These are phyloP conservation scores for Onychostoma macrolepis DNA, from an alignment of 2,113 vertebrate species.

Conservation along the genomic window DNA sequence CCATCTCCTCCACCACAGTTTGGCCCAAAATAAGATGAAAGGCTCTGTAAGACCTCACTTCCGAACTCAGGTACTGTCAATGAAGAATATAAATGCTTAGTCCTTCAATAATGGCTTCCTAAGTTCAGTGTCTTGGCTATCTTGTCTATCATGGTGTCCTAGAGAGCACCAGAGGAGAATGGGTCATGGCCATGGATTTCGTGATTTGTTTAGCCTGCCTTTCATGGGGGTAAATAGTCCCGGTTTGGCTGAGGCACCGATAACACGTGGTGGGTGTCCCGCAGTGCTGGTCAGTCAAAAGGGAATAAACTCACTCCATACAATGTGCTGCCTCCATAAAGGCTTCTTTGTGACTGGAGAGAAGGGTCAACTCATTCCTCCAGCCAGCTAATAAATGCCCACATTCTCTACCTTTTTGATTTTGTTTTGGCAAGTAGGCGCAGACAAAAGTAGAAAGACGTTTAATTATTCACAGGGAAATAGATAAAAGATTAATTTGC, in stretches of 20 bases:
- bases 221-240: slow-evolving; percentile 69
- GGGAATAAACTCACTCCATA: slow-evolving; percentile 71
- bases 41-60: slow-evolving; percentile 33
- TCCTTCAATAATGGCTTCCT: not conserved
- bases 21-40: slow-evolving; percentile 74
- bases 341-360: slow-evolving; percentile 74
- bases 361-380: slow-evolving; percentile 77
- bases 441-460: slow-evolving; percentile 76
- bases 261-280: slow-evolving; percentile 72
- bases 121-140: slow-evolving; percentile 38
- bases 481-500: slow-evolving; percentile 82
- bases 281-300: slow-evolving; percentile 78
- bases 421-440: slow-evolving; percentile 70
- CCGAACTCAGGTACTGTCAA: slow-evolving; percentile 2
- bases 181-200: slow-evolving; percentile 62
- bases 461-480: slow-evolving; percentile 78
- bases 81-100: slow-evolving; percentile 7
- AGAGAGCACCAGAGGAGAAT: slow-evolving; percentile 51
- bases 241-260: slow-evolving; percentile 69
- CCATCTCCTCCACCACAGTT: slow-evolving; percentile 71
- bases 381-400: slow-evolving; percentile 74
- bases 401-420: slow-evolving; percentile 79
- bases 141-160: slow-evolving; percentile 51
- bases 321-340: slow-evolving; percentile 74
- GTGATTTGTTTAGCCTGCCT: slow-evolving; percentile 62